These are phyloP conservation scores for Prosopocoilus inquinatus DNA, from an alignment of 2,888 invertebrate species.

Conservation along the genomic window DNA sequence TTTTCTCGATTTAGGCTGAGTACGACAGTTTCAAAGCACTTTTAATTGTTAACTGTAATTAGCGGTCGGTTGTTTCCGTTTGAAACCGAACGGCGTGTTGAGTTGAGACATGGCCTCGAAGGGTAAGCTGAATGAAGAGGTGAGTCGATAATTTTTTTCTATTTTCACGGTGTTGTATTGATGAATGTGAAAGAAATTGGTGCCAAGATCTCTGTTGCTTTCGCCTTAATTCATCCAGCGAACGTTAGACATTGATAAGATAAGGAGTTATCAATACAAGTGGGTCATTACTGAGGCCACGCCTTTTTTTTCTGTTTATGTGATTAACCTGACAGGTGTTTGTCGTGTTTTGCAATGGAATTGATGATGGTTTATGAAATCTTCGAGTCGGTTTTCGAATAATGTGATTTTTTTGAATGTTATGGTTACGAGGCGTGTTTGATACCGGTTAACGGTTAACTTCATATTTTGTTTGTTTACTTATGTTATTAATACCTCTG, in stretches of 20 bases:
- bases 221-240: neutral
- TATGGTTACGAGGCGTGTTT: too few species aligned
- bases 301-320: slow-evolving; percentile 36
- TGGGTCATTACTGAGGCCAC: slow-evolving; percentile 41
- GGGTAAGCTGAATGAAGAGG: slow-evolving; percentile 47
- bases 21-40: too few species aligned
- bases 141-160: slow-evolving; percentile 31
- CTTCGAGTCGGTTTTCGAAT: too few species aligned
- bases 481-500: too few species aligned
- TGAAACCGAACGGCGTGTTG: neutral
- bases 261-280: slow-evolving; percentile 21
- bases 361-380: too few species aligned
- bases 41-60: slow-evolving; percentile 25
- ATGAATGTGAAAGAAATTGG: neutral
- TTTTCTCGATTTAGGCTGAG: too few species aligned
- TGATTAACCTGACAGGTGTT: too few species aligned
- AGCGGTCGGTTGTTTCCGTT: neutral
- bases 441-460: too few species aligned
- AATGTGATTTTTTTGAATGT: too few species aligned
- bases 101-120: slow-evolving; percentile 44
- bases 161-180: neutral
- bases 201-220: neutral
- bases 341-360: too few species aligned
- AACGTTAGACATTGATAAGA: slow-evolving; percentile 26
- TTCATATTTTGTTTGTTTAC: too few species aligned